Percentiles rank a stretch among this genome's conserved stretches.
phyloP scores from a whole-genome alignment of 2,888 invertebrate species.

The Belgica antarctica region DNA sequence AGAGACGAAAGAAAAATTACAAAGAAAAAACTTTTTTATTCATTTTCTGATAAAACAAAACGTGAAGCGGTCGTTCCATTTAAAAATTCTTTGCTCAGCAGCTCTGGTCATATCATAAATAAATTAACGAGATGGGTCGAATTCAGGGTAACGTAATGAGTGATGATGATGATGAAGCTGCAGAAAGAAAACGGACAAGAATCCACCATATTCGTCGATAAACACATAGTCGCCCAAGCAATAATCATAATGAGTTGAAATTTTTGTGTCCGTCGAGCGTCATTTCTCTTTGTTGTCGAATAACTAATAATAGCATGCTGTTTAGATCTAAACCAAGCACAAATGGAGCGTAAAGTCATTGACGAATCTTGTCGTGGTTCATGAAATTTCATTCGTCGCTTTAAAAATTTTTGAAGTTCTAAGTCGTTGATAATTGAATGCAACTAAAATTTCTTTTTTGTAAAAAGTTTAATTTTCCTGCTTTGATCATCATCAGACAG shows the following conservation, averaged over 20 bases:
- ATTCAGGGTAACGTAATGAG: background rate
- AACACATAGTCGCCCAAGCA: slow-evolving; percentile 30
- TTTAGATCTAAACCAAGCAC: background rate
- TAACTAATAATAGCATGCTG: slow-evolving; percentile 35
- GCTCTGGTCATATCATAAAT: slow-evolving; percentile 21
- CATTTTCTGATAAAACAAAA: too few species aligned
- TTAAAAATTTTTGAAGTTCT: too few species aligned
- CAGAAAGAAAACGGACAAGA: background rate
- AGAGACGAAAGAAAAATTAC: background rate
- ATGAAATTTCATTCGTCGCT: too few species aligned
- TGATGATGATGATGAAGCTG: slow-evolving; percentile 2
- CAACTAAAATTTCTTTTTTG: too few species aligned
- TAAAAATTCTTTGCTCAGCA: background rate
- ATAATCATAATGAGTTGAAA: slow-evolving; percentile 33
- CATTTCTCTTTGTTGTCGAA: slow-evolving; percentile 13
- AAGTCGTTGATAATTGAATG: too few species aligned
- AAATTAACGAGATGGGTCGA: slow-evolving; percentile 13
- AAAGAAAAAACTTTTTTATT: slow-evolving; percentile 5
- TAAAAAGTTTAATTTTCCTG: too few species aligned
- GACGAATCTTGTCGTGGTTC: too few species aligned
- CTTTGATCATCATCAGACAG: too few species aligned
- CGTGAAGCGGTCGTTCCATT: too few species aligned
- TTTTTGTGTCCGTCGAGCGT: background rate
- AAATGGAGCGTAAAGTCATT: slow-evolving; percentile 26
- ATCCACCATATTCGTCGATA: slow-evolving; percentile 21